Percentiles rank a stretch among this genome's conserved stretches.
Conservation (phyloP, 2,888 invertebrate genomes). For the Allolobophora icterica region DNA sequence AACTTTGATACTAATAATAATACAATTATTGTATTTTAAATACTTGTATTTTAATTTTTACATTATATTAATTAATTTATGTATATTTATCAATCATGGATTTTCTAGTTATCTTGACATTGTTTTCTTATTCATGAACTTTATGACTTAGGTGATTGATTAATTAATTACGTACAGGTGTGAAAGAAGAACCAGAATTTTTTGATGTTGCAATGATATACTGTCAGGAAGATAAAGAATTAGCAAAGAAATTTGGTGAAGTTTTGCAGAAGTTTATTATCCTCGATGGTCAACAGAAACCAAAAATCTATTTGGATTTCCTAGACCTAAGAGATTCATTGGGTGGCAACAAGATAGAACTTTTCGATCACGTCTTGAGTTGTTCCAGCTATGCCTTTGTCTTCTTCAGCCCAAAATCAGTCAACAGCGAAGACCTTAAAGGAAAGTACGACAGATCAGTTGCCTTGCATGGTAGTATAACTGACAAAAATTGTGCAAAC, state of each 20-base stretch:
- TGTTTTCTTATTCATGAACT: too few species aligned
- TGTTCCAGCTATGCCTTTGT: background rate
- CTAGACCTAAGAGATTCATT: background rate
- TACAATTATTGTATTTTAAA: too few species aligned
- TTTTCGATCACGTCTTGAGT: background rate
- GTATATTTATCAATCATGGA: too few species aligned
- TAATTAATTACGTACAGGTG: background rate
- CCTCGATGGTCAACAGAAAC: background rate
- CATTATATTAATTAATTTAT: too few species aligned
- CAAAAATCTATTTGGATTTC: background rate
- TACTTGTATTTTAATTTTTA: too few species aligned
- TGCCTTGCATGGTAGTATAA: background rate
- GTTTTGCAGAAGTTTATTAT: background rate
- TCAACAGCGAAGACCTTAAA: background rate
- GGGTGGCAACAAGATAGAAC: background rate
- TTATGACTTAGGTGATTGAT: background rate
- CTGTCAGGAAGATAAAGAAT: background rate
- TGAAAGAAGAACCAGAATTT: background rate
- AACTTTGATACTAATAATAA: too few species aligned
- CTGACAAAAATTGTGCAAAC: background rate
- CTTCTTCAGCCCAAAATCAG: background rate
- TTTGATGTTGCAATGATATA: constrained; percentile 23
- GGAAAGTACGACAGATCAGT: background rate
- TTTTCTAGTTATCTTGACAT: too few species aligned
- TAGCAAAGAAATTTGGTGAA: background rate